Percentiles rank a stretch among this genome's conserved stretches.
Evolutionary conservation across 2,888 invertebrate species (phyloP).

Genomic region (Platypus cylindrus): DNA sequence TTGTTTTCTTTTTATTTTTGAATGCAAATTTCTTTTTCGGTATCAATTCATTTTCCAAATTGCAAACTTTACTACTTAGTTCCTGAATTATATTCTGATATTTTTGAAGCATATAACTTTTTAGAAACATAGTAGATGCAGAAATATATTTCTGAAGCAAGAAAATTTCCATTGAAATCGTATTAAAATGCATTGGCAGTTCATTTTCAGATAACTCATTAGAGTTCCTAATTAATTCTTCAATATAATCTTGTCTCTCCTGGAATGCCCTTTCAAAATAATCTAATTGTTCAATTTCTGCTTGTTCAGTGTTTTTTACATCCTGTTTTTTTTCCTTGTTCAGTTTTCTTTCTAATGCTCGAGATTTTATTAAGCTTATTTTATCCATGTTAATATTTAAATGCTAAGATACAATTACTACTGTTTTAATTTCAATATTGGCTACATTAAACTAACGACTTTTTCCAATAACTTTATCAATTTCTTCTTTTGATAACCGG

Average conservation of each 20-base stretch:
- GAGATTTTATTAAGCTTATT: constrained; percentile 36
- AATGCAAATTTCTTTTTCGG: constrained; percentile 84
- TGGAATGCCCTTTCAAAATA: constrained; percentile 59
- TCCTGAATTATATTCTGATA: constrained; percentile 62
- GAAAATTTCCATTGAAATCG: constrained; percentile 58
- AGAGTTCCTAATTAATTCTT: constrained; percentile 41
- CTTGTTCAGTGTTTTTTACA: constrained; percentile 46
- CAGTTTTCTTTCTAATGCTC: constrained; percentile 53
- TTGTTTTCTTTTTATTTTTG: constrained; percentile 45
- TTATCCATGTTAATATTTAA: constrained; percentile 33
- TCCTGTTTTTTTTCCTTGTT: constrained; percentile 52
- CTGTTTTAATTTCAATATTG: constrained; percentile 4
- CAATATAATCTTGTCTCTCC: constrained; percentile 51
- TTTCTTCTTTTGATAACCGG: constrained; percentile 37
- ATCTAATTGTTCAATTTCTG: constrained; percentile 54
- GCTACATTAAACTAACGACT: too few species aligned
- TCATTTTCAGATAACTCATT: constrained; percentile 38
- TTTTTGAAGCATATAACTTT: constrained; percentile 68
- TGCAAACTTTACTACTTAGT: constrained; percentile 55
- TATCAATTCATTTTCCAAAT: constrained; percentile 56
- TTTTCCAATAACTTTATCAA: constrained; percentile 33
- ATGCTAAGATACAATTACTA: constrained; percentile 22
- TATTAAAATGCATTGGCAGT: constrained; percentile 50
- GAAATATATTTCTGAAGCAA: constrained; percentile 67
- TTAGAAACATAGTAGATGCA: constrained; percentile 65